A percentile compares a stretch with the other conserved stretches of the same genome.
These are phyloP conservation scores for Halichoeres trimaculatus DNA, from an alignment of 2,113 vertebrate genomes.

Conservation along the genomic window DNA sequence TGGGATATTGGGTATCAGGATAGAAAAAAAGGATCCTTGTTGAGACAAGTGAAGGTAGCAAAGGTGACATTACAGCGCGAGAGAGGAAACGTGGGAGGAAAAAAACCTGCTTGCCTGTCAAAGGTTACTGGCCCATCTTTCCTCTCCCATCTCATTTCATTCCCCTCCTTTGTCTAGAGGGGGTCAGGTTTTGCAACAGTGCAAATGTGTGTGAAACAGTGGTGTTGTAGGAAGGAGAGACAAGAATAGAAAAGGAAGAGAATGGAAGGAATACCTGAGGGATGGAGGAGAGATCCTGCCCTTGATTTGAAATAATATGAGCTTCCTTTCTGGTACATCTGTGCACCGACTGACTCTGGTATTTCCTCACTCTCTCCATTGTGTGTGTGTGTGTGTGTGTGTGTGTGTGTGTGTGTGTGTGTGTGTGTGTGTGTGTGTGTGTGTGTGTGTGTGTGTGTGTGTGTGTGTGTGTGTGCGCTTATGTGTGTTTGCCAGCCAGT, in stretches of 20 bases:
- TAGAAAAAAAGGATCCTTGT: slow-evolving; percentile 49
- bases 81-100: slow-evolving; percentile 23
- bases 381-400: slow-evolving; percentile 55
- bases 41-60: slow-evolving; percentile 50
- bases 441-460: slow-evolving; percentile 54
- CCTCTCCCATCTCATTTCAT: slow-evolving; percentile 48
- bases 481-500: slow-evolving; percentile 56
- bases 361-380: slow-evolving; percentile 69
- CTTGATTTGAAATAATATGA: slow-evolving; percentile 53
- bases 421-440: slow-evolving; percentile 54
- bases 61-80: slow-evolving; percentile 44
- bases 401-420: slow-evolving; percentile 42
- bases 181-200: slow-evolving; percentile 51
- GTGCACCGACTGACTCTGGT: slow-evolving; percentile 66
- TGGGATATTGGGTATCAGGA: slow-evolving; percentile 61
- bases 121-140: slow-evolving; percentile 44
- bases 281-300: slow-evolving; percentile 29
- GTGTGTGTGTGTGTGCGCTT: slow-evolving; percentile 39
- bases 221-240: slow-evolving; percentile 33
- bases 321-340: slow-evolving; percentile 59
- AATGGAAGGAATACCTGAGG: slow-evolving; percentile 36
- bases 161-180: slow-evolving; percentile 70
- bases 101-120: slow-evolving; percentile 49
- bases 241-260: slow-evolving; percentile 13
- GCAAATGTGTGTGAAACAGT: slow-evolving; percentile 52